Evolutionary conservation across 2,888 invertebrate species (phyloP).

Genomic region (Diabrotica balteata): DNA sequence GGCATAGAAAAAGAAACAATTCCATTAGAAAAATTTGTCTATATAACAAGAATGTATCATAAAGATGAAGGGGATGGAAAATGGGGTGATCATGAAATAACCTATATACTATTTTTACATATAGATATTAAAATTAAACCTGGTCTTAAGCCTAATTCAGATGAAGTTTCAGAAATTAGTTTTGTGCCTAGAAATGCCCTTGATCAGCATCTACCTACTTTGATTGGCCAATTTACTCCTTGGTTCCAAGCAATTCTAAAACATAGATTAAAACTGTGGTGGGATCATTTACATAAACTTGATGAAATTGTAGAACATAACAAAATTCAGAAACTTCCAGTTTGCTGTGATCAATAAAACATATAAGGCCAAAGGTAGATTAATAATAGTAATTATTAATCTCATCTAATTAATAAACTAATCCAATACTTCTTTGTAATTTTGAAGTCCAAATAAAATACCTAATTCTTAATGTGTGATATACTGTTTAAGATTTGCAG

Average conservation of each 20-base stretch:
- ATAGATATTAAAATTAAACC: constrained; percentile 71
- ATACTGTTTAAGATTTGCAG: too few relatives aligned
- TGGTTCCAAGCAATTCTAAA: constrained; percentile 92
- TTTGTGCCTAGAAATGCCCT: constrained; percentile 76
- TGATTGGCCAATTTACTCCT: constrained; percentile 82
- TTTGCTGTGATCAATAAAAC: constrained; percentile 1
- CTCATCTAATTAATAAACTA: too few relatives aligned
- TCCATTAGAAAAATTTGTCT: constrained; percentile 75
- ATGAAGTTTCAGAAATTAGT: constrained; percentile 87
- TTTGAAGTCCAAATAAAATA: too few relatives aligned
- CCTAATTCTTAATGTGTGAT: too few relatives aligned
- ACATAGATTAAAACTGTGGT: constrained; percentile 84
- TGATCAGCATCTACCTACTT: constrained; percentile 67
- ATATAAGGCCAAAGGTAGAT: too few relatives aligned
- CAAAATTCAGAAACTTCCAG: constrained; percentile 62
- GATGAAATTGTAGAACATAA: constrained; percentile 75
- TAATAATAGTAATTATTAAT: too few relatives aligned
- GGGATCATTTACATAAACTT: constrained; percentile 85
- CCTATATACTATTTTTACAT: constrained; percentile 89
- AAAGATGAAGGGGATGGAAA: constrained; percentile 77
- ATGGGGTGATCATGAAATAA: constrained; percentile 99
- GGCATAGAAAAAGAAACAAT: constrained; percentile 79
- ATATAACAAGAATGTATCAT: constrained; percentile 90
- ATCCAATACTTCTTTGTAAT: too few relatives aligned
- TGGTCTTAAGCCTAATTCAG: constrained; percentile 72